Percentiles rank a stretch among this genome's conserved stretches.
phyloP scores from a whole-genome alignment of 2,797 vertebrate species.

The Apodemus agrarius region DNA sequence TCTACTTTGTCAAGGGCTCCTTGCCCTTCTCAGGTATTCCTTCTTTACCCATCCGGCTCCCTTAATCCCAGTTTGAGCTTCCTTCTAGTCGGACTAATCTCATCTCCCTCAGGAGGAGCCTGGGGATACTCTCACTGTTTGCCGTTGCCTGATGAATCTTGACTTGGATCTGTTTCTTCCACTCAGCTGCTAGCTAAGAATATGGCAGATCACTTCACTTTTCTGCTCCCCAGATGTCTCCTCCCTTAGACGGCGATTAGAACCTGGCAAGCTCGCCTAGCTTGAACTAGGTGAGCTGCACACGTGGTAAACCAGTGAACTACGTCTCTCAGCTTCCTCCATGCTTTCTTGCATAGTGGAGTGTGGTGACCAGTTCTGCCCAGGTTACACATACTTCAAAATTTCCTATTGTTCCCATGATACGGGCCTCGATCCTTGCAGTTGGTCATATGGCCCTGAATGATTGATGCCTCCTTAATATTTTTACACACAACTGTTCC shows the following conservation, averaged over 20 bases:
- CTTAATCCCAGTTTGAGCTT: not conserved
- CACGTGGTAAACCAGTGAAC: not conserved
- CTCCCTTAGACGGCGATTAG: not conserved
- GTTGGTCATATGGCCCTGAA: not conserved
- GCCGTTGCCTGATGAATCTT: not conserved
- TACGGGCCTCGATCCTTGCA: rapidly evolving
- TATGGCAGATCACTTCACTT: not conserved
- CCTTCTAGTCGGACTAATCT: not conserved
- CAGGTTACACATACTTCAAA: not conserved
- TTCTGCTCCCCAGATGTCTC: not conserved
- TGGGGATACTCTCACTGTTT: not conserved
- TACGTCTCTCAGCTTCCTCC: not conserved
- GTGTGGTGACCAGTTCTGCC: not conserved
- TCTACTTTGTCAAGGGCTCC: not conserved
- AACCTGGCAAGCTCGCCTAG: not conserved
- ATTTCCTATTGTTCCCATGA: not conserved
- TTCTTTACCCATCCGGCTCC: not conserved
- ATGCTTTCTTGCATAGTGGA: not conserved
- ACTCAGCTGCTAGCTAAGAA: not conserved
- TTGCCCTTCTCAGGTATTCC: not conserved
- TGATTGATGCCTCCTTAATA: not conserved
- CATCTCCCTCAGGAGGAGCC: not conserved
- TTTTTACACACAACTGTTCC: not conserved
- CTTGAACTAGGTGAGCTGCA: not conserved
- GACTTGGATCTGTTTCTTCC: not conserved